These are phyloP conservation scores for Polylopha cassiicola DNA, from an alignment of 2,888 invertebrate genomes.

Conservation along the genomic window DNA sequence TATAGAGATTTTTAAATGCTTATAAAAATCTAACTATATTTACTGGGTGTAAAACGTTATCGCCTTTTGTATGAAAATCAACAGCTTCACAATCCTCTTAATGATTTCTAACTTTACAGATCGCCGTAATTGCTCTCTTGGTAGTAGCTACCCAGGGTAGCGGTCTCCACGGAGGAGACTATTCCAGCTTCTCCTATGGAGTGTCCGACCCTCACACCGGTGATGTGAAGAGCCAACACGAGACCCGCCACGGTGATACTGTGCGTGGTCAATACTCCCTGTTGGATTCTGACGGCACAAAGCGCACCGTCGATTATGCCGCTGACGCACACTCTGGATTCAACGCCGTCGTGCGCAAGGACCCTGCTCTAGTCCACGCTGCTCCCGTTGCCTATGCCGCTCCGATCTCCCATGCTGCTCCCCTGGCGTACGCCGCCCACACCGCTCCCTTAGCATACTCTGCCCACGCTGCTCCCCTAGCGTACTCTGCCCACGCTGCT, in stretches of 20 bases:
- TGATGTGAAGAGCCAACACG: conserved; percentile 69
- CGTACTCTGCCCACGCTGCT: conserved; percentile 31
- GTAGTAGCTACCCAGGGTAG: conserved; percentile 40
- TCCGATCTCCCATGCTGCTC: conserved; percentile 29
- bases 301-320: conserved; percentile 50
- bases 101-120: conserved; percentile 44
- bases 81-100: no score
- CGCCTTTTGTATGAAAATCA: no score
- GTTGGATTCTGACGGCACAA: conserved; percentile 47
- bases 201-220: conserved; percentile 72
- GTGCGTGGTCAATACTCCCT: conserved; percentile 53
- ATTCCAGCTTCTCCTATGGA: conserved; percentile 69
- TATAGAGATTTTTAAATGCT: no score
- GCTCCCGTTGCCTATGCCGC: conserved; percentile 33
- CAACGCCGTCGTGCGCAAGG: conserved; percentile 50
- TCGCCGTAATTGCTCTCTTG: conserved; percentile 43
- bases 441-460: conserved; percentile 23
- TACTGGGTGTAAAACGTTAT: no score
- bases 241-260: conserved; percentile 62
- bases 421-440: conserved; percentile 29
- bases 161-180: conserved; percentile 48
- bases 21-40: no score
- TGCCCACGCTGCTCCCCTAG: no score
- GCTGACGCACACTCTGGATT: conserved; percentile 52
- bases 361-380: conserved; percentile 32